A percentile compares a stretch with the other conserved stretches of the same genome.
Evolutionary conservation across 2,113 vertebrate genomes (phyloP).

Genomic region (Datnioides undecimradiatus): DNA sequence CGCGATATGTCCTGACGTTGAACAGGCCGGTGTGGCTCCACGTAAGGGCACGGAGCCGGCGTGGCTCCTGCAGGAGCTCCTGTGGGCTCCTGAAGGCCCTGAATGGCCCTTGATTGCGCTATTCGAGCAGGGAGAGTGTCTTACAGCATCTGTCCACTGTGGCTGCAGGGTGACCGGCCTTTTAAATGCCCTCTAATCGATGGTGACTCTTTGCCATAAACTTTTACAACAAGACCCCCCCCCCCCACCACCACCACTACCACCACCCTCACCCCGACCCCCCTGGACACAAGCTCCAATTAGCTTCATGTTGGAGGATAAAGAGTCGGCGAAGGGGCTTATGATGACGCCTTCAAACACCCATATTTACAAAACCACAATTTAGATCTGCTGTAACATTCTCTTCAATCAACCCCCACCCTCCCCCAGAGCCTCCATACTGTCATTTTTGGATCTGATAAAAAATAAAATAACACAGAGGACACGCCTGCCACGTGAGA

Average conservation of each 20-base stretch:
- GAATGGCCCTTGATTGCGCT: slow-evolving; percentile 39
- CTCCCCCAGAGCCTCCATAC: not conserved
- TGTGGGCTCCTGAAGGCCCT: not conserved
- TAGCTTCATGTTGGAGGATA: slow-evolving; percentile 79
- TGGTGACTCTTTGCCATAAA: slow-evolving; percentile 90
- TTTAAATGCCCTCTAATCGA: slow-evolving; percentile 87
- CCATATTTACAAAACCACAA: not conserved
- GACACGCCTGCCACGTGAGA: not conserved
- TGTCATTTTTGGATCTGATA: too few relatives aligned
- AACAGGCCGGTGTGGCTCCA: slow-evolving; percentile 12
- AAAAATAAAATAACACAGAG: not conserved
- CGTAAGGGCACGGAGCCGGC: not conserved
- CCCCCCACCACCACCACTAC: too few relatives aligned
- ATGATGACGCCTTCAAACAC: slow-evolving; percentile 1
- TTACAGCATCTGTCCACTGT: slow-evolving; percentile 34
- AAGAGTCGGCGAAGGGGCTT: slow-evolving; percentile 47
- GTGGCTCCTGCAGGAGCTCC: not conserved
- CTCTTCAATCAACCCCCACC: not conserved
- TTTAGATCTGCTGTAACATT: not conserved
- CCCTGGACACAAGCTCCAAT: slow-evolving; percentile 85
- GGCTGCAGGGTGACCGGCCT: slow-evolving; percentile 65
- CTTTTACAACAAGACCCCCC: slow-evolving; percentile 87
- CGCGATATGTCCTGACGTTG: slow-evolving; percentile 49
- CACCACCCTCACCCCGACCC: slow-evolving; percentile 75
- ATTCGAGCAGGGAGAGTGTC: slow-evolving; percentile 22